A percentile compares a stretch with the other conserved stretches of the same genome.
phyloP scores from a whole-genome alignment of 2,113 vertebrate species.

The Tetrax tetrax region DNA sequence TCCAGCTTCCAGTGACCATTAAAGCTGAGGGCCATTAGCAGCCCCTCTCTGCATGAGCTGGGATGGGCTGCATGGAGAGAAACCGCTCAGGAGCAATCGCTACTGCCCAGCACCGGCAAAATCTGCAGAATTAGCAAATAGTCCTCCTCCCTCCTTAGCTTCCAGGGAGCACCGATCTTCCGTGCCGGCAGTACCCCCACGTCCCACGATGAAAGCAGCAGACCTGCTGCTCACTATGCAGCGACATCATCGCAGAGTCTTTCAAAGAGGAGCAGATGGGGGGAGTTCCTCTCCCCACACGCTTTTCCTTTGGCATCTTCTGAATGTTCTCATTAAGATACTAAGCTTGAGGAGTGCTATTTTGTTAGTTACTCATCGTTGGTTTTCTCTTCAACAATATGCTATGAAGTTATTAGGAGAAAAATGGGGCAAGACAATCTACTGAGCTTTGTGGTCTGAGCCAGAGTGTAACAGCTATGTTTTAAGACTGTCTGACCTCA shows the following conservation, averaged over 20 bases:
- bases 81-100: background rate
- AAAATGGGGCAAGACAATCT: background rate
- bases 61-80: background rate
- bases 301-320: background rate
- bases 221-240: background rate
- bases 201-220: background rate
- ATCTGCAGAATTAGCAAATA: background rate
- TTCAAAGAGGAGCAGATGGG: background rate
- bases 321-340: background rate
- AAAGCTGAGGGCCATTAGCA: background rate
- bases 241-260: background rate
- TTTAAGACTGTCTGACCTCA: background rate
- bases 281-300: background rate
- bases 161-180: background rate
- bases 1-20: background rate
- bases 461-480: background rate
- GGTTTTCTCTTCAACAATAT: background rate
- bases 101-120: background rate
- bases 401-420: background rate
- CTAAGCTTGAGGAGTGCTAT: background rate
- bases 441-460: background rate
- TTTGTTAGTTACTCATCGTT: background rate
- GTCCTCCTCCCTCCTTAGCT: background rate
- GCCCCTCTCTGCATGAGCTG: background rate
- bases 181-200: accelerated